Evolutionary conservation across 92 coral and sea anemone genomes (phyloP), one percentile per base, ranked within the genome.

Genomic region (Chrysogorgia sp.): DNA sequence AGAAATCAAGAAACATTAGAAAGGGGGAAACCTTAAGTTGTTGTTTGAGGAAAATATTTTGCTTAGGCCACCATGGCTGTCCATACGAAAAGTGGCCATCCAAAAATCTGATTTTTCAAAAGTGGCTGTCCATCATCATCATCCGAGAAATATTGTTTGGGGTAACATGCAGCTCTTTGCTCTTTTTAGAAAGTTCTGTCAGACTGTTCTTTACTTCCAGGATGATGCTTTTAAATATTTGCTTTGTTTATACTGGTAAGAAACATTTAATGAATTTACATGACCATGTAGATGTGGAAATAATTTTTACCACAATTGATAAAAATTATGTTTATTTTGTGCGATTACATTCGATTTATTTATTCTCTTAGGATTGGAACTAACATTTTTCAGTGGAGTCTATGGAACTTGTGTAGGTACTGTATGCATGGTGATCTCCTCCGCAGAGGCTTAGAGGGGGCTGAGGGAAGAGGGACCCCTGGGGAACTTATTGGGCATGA

Each of bases 381-480:
- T 96, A 19, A 96, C 99, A 2, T 96, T 96, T 64, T 64, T 64
- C 25, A 88, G 91, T 88, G 93, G 97, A 24, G 92, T 93, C 8
- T 93, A 93, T 75, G 96, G 96, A 34, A 91, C 97, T 14, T 91
- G 93, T 76, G 93, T 93, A 7, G 97, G 97, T 92, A 75, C 64
- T 91, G 47, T 34, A 0, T 13, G 23, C 7, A n/a, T 4, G 30
- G 10, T 62, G 41, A 9, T 6, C n/a, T n/a, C n/a, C n/a, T n/a
- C n/a, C n/a, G n/a, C n/a, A n/a, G n/a, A n/a, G n/a, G n/a, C n/a
- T n/a, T n/a, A n/a, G n/a, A n/a, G n/a, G n/a, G n/a, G n/a, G n/a
- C n/a, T n/a, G n/a, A n/a, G n/a, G n/a, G n/a, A n/a, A n/a, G n/a
- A n/a, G n/a, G n/a, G n/a, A n/a, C n/a, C n/a, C n/a, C n/a, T n/a